A percentile compares a stretch with the other conserved stretches of the same genome.
These are phyloP conservation scores for Ormyrus nitidulus DNA, from an alignment of 2,888 invertebrate genomes.

Conservation along the genomic window DNA sequence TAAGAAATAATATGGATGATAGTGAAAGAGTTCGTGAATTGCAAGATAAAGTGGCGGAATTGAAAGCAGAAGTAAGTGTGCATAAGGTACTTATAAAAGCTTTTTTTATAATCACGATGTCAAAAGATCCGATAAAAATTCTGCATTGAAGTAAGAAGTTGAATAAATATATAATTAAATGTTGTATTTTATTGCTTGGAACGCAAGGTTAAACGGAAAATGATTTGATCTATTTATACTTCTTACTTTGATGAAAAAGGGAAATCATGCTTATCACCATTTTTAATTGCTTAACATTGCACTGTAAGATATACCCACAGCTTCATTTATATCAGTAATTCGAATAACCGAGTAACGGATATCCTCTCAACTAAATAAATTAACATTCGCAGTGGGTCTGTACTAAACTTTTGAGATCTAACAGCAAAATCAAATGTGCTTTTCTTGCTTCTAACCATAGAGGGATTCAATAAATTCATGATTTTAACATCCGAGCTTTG, in stretches of 20 bases:
- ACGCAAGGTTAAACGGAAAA: slow-evolving; percentile 12
- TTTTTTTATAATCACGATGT: slow-evolving; percentile 29
- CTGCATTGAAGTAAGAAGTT: slow-evolving; percentile 53
- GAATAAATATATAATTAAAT: slow-evolving; percentile 1
- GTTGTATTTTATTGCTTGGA: slow-evolving; percentile 5
- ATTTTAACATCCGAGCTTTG: slow-evolving; percentile 47
- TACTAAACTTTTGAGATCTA: slow-evolving; percentile 36
- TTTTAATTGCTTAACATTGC: slow-evolving; percentile 58
- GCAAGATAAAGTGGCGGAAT: slow-evolving; percentile 93
- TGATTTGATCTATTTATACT: slow-evolving; percentile 24
- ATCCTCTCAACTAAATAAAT: slow-evolving; percentile 23
- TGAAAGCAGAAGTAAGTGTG: slow-evolving; percentile 91
- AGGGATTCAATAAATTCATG: slow-evolving; percentile 20
- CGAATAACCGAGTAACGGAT: slow-evolving; percentile 41
- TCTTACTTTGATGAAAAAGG: slow-evolving; percentile 43
- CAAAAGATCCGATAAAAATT: slow-evolving; percentile 34
- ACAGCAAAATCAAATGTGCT: slow-evolving; percentile 39
- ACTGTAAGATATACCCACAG: slow-evolving; percentile 60
- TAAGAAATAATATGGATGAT: slow-evolving; percentile 90
- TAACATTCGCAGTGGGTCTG: slow-evolving; percentile 18
- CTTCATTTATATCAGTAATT: slow-evolving; percentile 56
- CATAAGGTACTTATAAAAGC: slow-evolving; percentile 25
- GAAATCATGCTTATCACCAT: slow-evolving; percentile 55
- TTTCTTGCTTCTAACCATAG: slow-evolving; percentile 48
- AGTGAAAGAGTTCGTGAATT: slow-evolving; percentile 91